These are phyloP conservation scores for Meriones psammophilus DNA, from an alignment of 2,797 vertebrate species.

Conservation along the genomic window DNA sequence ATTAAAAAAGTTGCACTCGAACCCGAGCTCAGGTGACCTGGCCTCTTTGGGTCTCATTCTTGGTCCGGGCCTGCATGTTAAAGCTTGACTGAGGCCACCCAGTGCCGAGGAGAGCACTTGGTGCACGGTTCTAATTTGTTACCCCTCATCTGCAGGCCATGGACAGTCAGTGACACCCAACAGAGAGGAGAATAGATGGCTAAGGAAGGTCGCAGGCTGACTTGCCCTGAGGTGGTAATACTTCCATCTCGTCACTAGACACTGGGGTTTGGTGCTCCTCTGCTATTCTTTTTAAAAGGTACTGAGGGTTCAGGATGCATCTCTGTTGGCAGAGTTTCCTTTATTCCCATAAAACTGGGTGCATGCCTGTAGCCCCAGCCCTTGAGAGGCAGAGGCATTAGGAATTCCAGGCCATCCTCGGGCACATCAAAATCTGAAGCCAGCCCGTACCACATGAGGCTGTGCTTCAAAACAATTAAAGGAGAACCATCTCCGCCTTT, in stretches of 20 bases:
- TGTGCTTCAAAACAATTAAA: background rate
- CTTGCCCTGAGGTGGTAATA: accelerated
- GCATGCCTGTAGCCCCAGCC: background rate
- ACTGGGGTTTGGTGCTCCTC: background rate
- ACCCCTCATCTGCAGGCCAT: background rate
- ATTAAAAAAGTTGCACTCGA: background rate
- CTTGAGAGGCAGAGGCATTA: background rate
- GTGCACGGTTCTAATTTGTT: background rate
- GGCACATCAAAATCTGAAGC: background rate
- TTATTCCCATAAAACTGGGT: background rate
- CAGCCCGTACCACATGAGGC: background rate
- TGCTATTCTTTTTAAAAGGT: background rate
- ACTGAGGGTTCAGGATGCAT: background rate
- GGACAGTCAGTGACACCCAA: accelerated
- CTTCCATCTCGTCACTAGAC: no score
- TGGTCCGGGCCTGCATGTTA: background rate
- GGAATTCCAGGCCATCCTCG: background rate
- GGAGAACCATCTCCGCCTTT: background rate
- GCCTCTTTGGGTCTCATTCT: background rate
- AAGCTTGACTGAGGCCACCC: background rate
- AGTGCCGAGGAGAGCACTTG: background rate
- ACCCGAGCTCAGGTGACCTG: background rate
- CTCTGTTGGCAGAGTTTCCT: background rate
- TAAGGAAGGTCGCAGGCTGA: accelerated
- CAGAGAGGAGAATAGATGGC: no score